Evolutionary conservation across 2,797 vertebrate species (phyloP).

Genomic region (Poeciliopsis paucimaculata): DNA sequence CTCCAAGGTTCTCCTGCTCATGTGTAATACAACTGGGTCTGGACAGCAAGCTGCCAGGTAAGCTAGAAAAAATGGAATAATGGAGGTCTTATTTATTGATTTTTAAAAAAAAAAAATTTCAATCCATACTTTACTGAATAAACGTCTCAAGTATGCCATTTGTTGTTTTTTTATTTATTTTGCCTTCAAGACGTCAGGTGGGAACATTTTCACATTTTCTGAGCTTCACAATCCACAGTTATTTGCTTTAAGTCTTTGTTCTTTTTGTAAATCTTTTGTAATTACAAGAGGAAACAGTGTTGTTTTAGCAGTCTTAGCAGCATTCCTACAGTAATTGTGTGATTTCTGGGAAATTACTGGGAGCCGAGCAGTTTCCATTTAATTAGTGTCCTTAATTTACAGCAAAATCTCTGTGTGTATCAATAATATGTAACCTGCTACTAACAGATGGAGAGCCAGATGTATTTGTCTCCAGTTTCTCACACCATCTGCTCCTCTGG

Average conservation of each 20-base stretch:
- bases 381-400: slow-evolving; percentile 11
- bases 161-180: neutral
- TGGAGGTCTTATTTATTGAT: neutral
- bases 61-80: slow-evolving; percentile 6
- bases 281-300: neutral
- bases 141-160: neutral
- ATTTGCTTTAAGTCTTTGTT: neutral
- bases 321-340: slow-evolving; percentile 8
- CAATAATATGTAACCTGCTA: slow-evolving; percentile 11
- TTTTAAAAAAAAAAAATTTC: too few relatives aligned
- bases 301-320: neutral
- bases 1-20: slow-evolving; percentile 85
- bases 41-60: slow-evolving; percentile 87
- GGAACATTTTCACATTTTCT: neutral
- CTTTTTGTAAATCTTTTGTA: neutral
- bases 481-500: slow-evolving; percentile 7
- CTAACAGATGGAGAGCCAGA: slow-evolving; percentile 2
- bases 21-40: slow-evolving; percentile 86
- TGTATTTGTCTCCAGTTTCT: slow-evolving; percentile 25
- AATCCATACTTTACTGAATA: neutral
- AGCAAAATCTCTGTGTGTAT: neutral
- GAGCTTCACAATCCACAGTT: neutral
- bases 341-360: neutral
- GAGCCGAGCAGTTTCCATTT: neutral
- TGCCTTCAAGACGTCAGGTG: neutral